Base-by-base conservation (phyloP, 1,140 invertebrate species). In the Lineus longissimus region DNA sequence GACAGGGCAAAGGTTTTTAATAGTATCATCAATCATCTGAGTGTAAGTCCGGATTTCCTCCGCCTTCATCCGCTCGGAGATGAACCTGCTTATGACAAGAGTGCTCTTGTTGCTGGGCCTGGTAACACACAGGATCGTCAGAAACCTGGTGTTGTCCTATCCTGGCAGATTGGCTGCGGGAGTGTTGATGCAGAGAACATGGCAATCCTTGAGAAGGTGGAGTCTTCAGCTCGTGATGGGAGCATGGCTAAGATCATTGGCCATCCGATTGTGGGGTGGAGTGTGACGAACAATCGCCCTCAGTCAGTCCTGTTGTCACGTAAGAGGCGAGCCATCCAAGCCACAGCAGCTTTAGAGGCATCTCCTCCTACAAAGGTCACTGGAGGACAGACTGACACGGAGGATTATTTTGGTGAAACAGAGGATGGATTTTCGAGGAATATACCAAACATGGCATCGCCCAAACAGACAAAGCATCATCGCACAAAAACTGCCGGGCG, bases 111-210 rank as follows among this genome's bases (percentile, higher is more conserved):
- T 19, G 84, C 84, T 41, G 87, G 87, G 2, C 83, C 83, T 25
- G 88, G 88, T 41, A 86, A 87, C 73, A 72, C 82, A 4, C 83
- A 82, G 51, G 73, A 76, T 25, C 80, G 76, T 11, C 78, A 79
- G 54, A 81, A 84, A 13, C 82, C 84, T 63, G 81, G 83, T 56
- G 76, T 83, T 23, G 69, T 83, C 33, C 72, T 88, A 2, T 83
- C 86, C 13, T 87, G 86, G 84, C 76, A 87, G 84, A 86, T 90
- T 61, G 89, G 89, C 9, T 91, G 89, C 75, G 86, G 86, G 6
- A 85, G 85, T 59, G 76, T 90, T 84, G 85, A 87, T 71, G 77
- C 36, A 55, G 84, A 85, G 43, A 75, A 82, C 55, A 75, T 83
- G 66, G 81, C 85, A 22, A 73, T 86, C 15, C 80, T 90, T 11